These are phyloP conservation scores for Napeogenes sylphis DNA, from an alignment of 2,888 invertebrate genomes.

Conservation along the genomic window DNA sequence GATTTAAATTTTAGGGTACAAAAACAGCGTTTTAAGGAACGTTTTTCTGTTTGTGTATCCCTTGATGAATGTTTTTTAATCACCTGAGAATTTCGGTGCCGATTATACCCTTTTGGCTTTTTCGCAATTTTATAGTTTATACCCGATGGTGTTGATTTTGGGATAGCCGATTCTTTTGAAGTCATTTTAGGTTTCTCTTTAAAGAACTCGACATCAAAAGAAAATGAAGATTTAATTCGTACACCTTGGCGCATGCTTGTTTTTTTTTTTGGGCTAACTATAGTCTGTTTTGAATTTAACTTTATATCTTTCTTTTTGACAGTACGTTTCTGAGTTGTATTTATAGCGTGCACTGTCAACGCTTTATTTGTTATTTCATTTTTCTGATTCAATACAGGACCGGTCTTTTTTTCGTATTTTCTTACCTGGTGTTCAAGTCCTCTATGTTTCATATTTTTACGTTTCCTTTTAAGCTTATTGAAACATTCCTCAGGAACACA, in stretches of 20 bases:
- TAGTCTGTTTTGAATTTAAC: slow-evolving; percentile 5
- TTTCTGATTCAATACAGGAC: slow-evolving; percentile 9
- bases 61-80: slow-evolving; percentile 12
- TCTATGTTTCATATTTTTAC: slow-evolving; percentile 7
- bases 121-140: slow-evolving; percentile 4
- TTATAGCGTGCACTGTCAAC: slow-evolving; percentile 7
- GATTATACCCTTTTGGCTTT: slow-evolving; percentile 3
- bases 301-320: slow-evolving; percentile 10
- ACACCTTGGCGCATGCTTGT: slow-evolving; percentile 34
- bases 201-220: slow-evolving; percentile 42
- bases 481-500: slow-evolving; percentile 44
- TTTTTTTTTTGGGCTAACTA: slow-evolving; percentile 11
- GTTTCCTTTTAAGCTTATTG: slow-evolving; percentile 32
- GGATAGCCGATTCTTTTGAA: background rate
- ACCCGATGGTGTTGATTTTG: slow-evolving; percentile 7
- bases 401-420: slow-evolving; percentile 11
- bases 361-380: slow-evolving; percentile 16
- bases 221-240: slow-evolving; percentile 41
- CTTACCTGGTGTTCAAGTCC: background rate
- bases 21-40: slow-evolving; percentile 40
- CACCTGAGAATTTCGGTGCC: slow-evolving; percentile 16
- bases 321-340: slow-evolving; percentile 1
- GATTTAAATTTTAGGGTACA: slow-evolving; percentile 43
- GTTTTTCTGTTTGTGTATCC: slow-evolving; percentile 25
- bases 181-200: slow-evolving; percentile 31